Percentiles rank a stretch among this genome's conserved stretches.
phyloP scores from a whole-genome alignment of 2,113 vertebrate genomes.

The Spea multiplicata region DNA sequence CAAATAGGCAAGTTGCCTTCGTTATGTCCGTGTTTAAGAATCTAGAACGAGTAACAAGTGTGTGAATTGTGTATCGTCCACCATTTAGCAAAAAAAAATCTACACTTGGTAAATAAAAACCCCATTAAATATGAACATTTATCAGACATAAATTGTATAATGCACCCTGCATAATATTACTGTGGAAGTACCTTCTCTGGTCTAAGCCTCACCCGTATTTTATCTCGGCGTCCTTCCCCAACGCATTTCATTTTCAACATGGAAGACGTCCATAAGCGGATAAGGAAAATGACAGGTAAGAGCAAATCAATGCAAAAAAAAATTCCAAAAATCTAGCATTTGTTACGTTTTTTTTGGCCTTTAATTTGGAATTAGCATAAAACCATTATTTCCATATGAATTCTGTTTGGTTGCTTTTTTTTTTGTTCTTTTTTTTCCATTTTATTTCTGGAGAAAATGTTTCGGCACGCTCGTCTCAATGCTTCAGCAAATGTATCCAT shows the following conservation, averaged over 20 bases:
- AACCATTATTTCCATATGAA: constrained; percentile 56
- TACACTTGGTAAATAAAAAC: no score
- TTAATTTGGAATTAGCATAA: constrained; percentile 52
- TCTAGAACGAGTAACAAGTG: no score
- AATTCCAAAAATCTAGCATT: constrained; percentile 16
- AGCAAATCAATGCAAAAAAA: constrained; percentile 50
- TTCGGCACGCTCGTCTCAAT: background rate
- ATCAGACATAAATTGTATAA: no score
- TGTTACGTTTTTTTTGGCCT: constrained; percentile 55
- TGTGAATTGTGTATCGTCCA: no score
- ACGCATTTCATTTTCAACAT: constrained; percentile 63
- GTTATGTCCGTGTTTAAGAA: no score
- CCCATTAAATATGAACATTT: no score
- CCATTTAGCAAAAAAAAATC: no score
- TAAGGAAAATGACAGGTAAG: constrained; percentile 64
- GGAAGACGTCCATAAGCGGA: constrained; percentile 64
- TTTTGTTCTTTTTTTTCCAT: constrained; percentile 6
- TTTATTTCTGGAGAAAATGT: background rate
- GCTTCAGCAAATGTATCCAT: background rate
- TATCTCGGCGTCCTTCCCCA: constrained; percentile 64
- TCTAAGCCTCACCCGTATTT: constrained; percentile 67
- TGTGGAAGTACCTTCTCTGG: constrained; percentile 52
- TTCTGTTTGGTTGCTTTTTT: constrained; percentile 31
- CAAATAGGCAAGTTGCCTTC: no score
- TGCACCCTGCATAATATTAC: background rate